A percentile compares a stretch with the other conserved stretches of the same genome.
Conservation (phyloP, 2,888 invertebrate species). For the Noctua pronuba region DNA sequence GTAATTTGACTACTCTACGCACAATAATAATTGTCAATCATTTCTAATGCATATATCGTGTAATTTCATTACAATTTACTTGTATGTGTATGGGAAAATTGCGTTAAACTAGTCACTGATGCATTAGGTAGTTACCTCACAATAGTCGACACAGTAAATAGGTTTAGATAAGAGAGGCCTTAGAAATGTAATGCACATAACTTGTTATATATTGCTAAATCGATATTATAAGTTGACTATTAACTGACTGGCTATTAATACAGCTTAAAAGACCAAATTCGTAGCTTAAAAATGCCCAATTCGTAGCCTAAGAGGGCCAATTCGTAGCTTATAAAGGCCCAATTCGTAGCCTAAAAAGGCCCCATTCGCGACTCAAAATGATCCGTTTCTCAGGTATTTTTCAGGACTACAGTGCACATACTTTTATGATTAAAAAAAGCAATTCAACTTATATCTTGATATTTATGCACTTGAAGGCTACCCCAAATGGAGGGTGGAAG, state of each 20-base stretch:
- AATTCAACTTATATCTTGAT: no score
- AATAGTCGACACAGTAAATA: conserved; percentile 26
- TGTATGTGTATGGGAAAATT: conserved; percentile 23
- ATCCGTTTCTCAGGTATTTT: no score
- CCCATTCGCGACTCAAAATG: no score
- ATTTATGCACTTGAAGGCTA: no score
- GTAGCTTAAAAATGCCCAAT: not conserved
- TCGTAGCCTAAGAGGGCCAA: no score
- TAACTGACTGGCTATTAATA: not conserved
- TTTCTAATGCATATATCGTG: conserved; percentile 2
- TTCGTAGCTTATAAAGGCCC: no score
- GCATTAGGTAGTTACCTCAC: conserved; percentile 6
- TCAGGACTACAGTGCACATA: no score
- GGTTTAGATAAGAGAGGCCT: conserved; percentile 46
- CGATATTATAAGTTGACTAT: conserved; percentile 11
- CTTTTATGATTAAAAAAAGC: no score
- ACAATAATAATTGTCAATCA: not conserved
- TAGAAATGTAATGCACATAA: conserved; percentile 2
- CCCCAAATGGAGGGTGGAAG: no score
- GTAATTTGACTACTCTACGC: not conserved
- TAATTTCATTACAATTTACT: conserved; percentile 13
- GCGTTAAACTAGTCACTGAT: conserved; percentile 4
- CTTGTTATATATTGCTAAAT: not conserved
- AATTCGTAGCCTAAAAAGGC: no score
- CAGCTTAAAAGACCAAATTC: not conserved